Evolutionary conservation across 2,888 invertebrate genomes (phyloP).

Genomic region (Sminthurides aquaticus): DNA sequence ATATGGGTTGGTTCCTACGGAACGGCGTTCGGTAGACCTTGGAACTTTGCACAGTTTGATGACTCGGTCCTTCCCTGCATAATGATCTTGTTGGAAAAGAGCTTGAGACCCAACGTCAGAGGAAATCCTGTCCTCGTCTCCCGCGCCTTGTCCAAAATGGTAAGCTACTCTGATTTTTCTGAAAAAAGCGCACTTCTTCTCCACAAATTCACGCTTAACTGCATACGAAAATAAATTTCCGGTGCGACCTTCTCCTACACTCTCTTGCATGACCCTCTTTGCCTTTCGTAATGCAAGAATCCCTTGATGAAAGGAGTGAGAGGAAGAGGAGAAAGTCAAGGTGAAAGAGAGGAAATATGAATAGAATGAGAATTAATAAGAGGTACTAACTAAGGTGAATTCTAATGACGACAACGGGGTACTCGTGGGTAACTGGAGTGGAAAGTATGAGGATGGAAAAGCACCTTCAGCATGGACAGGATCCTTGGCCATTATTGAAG

Average conservation of each 20-base stretch:
- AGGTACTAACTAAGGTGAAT: constrained; percentile 52
- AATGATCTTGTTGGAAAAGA: constrained; percentile 63
- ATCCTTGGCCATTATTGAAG: constrained; percentile 65
- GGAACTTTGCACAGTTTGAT: constrained; percentile 78
- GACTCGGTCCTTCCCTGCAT: constrained; percentile 61
- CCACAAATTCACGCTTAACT: neutral
- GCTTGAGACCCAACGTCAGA: constrained; percentile 56
- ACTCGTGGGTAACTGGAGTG: constrained; percentile 34
- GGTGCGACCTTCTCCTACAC: too few relatives aligned
- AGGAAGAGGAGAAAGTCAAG: neutral
- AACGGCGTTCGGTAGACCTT: constrained; percentile 65
- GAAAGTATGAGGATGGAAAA: constrained; percentile 62
- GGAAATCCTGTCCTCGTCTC: constrained; percentile 64
- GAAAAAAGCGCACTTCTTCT: neutral
- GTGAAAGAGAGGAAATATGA: neutral
- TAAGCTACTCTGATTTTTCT: constrained; percentile 44
- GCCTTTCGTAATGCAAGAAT: too few relatives aligned
- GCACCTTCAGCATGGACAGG: constrained; percentile 74
- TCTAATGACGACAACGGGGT: constrained; percentile 44
- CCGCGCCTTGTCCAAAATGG: constrained; percentile 64
- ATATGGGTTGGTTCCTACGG: constrained; percentile 73
- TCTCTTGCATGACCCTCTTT: too few relatives aligned
- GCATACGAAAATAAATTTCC: too few relatives aligned
- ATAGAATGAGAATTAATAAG: neutral
- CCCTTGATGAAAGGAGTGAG: too few relatives aligned